Base-by-base conservation (phyloP, 2,797 vertebrate species). In the Pogoniulus pusillus region DNA sequence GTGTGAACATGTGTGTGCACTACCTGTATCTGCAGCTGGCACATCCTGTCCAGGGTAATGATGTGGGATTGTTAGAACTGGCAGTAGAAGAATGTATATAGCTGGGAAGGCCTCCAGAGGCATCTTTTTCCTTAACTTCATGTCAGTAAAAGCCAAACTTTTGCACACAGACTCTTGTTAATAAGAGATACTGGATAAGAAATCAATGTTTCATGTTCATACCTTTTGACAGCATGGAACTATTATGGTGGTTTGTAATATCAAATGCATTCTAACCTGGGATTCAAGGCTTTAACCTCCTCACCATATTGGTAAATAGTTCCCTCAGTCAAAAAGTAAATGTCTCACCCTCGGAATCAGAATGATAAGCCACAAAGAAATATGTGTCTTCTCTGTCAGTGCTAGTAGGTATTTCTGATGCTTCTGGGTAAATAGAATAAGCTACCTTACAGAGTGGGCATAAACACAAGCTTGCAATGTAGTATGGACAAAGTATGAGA, bases 291-390 rank as follows among this genome's bases (percentile, higher is more conserved):
- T 83, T 89, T 78, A 68, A 22, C 57, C 35, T 90, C 18, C 45
- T 35, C 30, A 37, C 0, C 0, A 27, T 43, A 60, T 6, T 47
- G 57, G 64, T 63, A 78, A 91, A 49, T 83, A 66, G 82, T 81
- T 93, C 78, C 26, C 59, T 83, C 39, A 39, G 49, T 37, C 34
- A 60, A 82, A 78, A 80, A 70, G 43, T 65, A 55, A 7, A 12
- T 89, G 89, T 75, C 30, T 87, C 34, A 78, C 55, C 30, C 81
- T 66, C 81, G 82, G 89, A 91, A 83, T 63, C 39, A 73, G 62
- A 75, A 26, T 30, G 17, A 35, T 72, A 77, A 75, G 55, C 19
- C 60, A 27, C 43, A 72, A 78, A 77, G 37, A 8, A 13, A 18
- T 57, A 53, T 16, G 22, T 75, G 23, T 24, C 59, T 72, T 45